Evolutionary conservation across 2,113 vertebrate genomes (phyloP), one percentile per base, ranked within the genome.

Genomic region (Pollachius pollachius): DNA sequence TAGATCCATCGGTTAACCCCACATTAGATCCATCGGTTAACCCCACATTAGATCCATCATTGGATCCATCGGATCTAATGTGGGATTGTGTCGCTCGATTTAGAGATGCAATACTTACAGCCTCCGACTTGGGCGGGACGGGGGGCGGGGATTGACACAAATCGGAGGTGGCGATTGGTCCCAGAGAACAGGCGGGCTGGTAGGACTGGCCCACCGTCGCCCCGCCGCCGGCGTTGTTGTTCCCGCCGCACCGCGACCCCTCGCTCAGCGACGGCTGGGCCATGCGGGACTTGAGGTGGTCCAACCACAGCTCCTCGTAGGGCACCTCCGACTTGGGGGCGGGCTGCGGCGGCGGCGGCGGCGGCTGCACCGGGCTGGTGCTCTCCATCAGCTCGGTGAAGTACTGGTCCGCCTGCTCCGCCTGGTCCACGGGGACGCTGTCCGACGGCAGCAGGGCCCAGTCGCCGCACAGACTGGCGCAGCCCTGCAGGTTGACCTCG

Each of bases 51-150:
- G n/a, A n/a, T n/a, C n/a, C n/a, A n/a, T n/a, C n/a, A n/a, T n/a
- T n/a, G n/a, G n/a, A n/a, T n/a, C n/a, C n/a, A n/a, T n/a, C n/a
- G n/a, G n/a, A n/a, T n/a, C n/a, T n/a, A n/a, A n/a, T n/a, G n/a
- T n/a, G 4, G 27, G 27, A 27, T 2, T 27, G 30, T 34, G 23
- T 2, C 23, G 7, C 18, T 8, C 12, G 3, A 3, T 9, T 19
- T 23, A 21, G 25, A 52, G 65, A 34, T n/a, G 41, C 15, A 13
- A 41, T 84, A 98, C 97, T 98, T 92, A 99, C 97, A 81, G 97
- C 97, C 95, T 99, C 96, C 75, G 97, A 99, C 85, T 99, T 99
- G 77, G 97, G 97, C 90, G 97, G 97, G 92, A 99, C 97, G 61
- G 97, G 97, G 81, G 97, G 97, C 72, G 97, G 97, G 91, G 94